Conservation (phyloP, 2,797 vertebrate genomes). For the Siniperca scherzeri region DNA sequence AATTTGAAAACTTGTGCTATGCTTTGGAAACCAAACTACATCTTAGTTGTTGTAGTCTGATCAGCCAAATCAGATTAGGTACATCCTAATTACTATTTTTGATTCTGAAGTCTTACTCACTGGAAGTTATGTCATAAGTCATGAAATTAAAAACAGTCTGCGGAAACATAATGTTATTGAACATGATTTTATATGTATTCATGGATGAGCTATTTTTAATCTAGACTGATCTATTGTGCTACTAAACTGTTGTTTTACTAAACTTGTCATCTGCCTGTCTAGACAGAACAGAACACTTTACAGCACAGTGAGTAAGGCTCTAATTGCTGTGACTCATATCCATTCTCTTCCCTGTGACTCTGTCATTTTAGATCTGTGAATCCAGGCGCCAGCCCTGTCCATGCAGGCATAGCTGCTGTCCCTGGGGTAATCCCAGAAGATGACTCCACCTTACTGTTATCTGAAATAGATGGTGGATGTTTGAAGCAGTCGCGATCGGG, state of each 20-base stretch:
- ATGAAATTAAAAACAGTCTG: background rate
- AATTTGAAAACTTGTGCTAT: background rate
- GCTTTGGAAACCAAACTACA: background rate
- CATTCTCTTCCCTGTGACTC: background rate
- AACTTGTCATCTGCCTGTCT: background rate
- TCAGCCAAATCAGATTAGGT: background rate
- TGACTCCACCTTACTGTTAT: conserved; percentile 42
- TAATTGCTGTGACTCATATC: conserved; percentile 3
- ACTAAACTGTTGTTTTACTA: no score
- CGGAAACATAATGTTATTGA: background rate
- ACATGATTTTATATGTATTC: background rate
- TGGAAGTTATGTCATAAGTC: background rate
- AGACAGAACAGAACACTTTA: background rate
- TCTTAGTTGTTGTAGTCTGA: background rate
- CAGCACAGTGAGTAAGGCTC: background rate
- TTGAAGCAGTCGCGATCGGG: background rate
- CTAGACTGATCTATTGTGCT: background rate
- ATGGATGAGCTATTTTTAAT: background rate
- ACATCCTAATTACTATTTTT: background rate
- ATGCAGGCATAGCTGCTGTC: conserved; percentile 53
- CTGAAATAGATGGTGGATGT: conserved; percentile 54
- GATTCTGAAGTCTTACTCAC: background rate
- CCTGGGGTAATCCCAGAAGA: conserved; percentile 82
- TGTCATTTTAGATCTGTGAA: conserved; percentile 85
- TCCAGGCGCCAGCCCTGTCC: conserved; percentile 67